Evolutionary conservation across 2,113 vertebrate species (phyloP).

Genomic region (Sander lucioperca): DNA sequence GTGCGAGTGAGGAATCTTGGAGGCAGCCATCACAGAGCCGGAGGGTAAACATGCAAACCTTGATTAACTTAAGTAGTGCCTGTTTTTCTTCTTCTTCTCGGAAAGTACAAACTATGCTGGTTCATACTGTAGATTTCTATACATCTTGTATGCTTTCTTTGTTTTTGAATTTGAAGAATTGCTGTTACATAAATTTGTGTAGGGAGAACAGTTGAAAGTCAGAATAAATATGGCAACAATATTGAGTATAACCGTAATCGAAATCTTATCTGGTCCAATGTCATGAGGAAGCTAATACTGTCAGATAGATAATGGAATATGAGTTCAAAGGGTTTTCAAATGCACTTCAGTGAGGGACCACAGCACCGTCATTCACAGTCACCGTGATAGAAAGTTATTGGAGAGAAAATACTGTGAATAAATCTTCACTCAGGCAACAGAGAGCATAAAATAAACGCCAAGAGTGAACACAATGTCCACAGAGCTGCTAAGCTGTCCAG

Average conservation of each 20-base stretch:
- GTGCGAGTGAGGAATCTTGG: conserved; percentile 56
- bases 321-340: conserved; percentile 39
- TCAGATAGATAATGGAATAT: conserved; percentile 43
- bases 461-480: conserved; percentile 41
- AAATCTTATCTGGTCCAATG: conserved; percentile 44
- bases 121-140: conserved; percentile 14
- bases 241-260: conserved; percentile 20
- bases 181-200: neutral
- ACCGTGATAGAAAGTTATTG: conserved; percentile 36
- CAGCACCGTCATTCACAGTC: conserved; percentile 9
- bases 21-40: conserved; percentile 64
- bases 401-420: conserved; percentile 39
- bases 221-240: conserved; percentile 15
- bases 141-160: neutral
- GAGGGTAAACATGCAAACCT: conserved; percentile 79
- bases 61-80: conserved; percentile 70
- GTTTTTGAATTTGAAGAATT: conserved; percentile 3
- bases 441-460: conserved; percentile 60
- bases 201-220: neutral
- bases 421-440: conserved; percentile 33
- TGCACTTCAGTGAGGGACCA: conserved; percentile 10
- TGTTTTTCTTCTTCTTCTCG: neutral
- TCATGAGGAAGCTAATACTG: conserved; percentile 31
- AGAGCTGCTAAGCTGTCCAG: conserved; percentile 42
- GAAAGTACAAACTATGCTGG: conserved; percentile 22